Base-by-base conservation (phyloP, 2,888 invertebrate genomes). In the Nemapogon koenigi region DNA sequence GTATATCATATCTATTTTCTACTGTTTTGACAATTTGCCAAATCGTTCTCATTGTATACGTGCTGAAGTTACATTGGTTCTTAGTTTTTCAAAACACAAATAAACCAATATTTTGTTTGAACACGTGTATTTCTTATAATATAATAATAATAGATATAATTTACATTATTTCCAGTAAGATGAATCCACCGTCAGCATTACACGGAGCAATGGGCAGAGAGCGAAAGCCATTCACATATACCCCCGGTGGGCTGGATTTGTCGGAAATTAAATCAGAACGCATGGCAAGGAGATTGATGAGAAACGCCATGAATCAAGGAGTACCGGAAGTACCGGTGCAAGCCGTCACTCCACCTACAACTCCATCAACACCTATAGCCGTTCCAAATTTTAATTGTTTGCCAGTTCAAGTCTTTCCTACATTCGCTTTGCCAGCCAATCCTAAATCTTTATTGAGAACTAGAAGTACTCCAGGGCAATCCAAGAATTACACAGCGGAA, bases 141-240 rank as follows among this genome's bases (percentile, higher is more conserved):
- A 4, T 4, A 31, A 15, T 16, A 31, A 8, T 15, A 31, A 31
- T 8, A 7, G 8, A 7, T 6, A 22, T 8, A 22, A 10, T 7
- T 7, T 14, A 35, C 16, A 16, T 27, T 14, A 13, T 27, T 75
- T 71, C 62, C 71, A 73, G 73, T 56, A 56, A 58, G 46, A 78
- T 78, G 78, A 75, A 91, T 68, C 91, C 93, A 33, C 94, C 95
- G 41, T 85, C 90, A 44, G 92, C 91, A 47, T 86, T 95, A 41
- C 90, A 91, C 59, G 88, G 91, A 66, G 94, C 94, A 33, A 89
- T 93, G 89, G 89, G 88, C 62, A 91, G 92, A 70, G 94, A 95
- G 64, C 93, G 94, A 62, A 95, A 95, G 67, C 95, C 95, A 22
- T 96, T 96, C 64, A 95, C 95, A 16, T 96, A 96, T 64, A 93